These are phyloP conservation scores for Chamaetylas fuelleborni DNA, from an alignment of 2,113 vertebrate species.

Conservation along the genomic window DNA sequence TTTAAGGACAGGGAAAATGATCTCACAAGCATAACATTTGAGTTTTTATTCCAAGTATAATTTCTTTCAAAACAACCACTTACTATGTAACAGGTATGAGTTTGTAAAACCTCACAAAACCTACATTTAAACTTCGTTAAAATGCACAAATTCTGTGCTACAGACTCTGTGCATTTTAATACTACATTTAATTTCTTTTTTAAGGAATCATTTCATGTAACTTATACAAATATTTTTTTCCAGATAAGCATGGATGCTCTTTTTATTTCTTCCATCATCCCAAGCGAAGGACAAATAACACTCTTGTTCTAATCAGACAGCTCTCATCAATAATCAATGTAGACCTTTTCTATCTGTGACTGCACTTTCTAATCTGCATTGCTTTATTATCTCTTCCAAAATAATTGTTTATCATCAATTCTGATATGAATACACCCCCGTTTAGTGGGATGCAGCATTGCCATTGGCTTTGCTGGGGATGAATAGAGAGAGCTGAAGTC, in stretches of 20 bases:
- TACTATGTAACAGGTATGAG: background rate
- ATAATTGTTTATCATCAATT: background rate
- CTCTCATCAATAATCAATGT: background rate
- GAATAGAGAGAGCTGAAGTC: background rate
- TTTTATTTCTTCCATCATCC: background rate
- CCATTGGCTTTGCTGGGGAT: background rate
- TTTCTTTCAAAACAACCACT: background rate
- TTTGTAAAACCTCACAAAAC: background rate
- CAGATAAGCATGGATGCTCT: background rate
- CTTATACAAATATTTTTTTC: background rate
- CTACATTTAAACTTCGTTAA: background rate
- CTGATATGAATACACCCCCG: background rate
- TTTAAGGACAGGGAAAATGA: background rate
- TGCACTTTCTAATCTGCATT: background rate
- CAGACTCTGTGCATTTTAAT: too few species aligned
- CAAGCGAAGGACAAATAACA: background rate
- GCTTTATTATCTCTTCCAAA: background rate
- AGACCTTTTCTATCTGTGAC: background rate
- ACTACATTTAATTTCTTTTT: rapidly evolving
- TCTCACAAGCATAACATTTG: background rate
- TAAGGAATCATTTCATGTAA: background rate
- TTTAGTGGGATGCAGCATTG: background rate
- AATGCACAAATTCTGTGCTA: background rate
- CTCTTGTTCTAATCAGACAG: background rate
- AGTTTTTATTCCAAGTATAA: background rate